Evolutionary conservation across 2,113 vertebrate species (phyloP).

Genomic region (Pterocles gutturalis): DNA sequence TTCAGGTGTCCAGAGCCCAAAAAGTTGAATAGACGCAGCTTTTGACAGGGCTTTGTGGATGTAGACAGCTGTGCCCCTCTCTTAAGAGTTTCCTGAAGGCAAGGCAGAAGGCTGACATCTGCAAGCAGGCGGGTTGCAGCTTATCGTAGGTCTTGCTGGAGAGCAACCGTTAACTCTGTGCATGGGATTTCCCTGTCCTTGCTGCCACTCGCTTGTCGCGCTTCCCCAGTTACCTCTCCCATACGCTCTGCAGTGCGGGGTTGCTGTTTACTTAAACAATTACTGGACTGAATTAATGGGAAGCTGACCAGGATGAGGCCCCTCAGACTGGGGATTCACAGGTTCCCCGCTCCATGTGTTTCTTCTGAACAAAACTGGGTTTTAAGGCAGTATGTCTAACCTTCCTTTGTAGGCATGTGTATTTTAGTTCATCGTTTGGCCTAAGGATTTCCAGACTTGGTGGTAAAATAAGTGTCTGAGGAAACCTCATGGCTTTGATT

Average conservation of each 20-base stretch:
- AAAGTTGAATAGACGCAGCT: not conserved
- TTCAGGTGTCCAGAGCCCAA: not conserved
- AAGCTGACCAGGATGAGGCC: not conserved
- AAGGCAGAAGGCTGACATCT: not conserved
- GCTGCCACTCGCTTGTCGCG: rapidly evolving
- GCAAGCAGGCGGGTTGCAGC: not conserved
- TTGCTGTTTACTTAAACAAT: not conserved
- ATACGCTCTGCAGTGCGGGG: rapidly evolving
- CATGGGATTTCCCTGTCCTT: not conserved
- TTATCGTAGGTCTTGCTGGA: not conserved
- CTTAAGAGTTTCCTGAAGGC: not conserved
- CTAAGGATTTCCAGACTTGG: not conserved
- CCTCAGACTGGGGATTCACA: not conserved
- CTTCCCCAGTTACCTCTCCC: not conserved
- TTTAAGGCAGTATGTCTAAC: not conserved
- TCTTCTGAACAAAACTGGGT: not conserved
- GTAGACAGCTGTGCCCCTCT: not conserved
- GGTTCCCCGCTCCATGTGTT: not conserved
- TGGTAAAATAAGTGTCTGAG: not conserved
- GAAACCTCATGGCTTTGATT: not conserved
- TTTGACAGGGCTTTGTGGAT: not conserved
- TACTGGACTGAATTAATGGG: not conserved
- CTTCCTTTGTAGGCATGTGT: not conserved
- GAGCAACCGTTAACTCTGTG: not conserved
- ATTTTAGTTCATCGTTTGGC: not conserved